Evolutionary conservation across 2,113 vertebrate species (phyloP).

Genomic region (Apistogramma diplotaenia): DNA sequence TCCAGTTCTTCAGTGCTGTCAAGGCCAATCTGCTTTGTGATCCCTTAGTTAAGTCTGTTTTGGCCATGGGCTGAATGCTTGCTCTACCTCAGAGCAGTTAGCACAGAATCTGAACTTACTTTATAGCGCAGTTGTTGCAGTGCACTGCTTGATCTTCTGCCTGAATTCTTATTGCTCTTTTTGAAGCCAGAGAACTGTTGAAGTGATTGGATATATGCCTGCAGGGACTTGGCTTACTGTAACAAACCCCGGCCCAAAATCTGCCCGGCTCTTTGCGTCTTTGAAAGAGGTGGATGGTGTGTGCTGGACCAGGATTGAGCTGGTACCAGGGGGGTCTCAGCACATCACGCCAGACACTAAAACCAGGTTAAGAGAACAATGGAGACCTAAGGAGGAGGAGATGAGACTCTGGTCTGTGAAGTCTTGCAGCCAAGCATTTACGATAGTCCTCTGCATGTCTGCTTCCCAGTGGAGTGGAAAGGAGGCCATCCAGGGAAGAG

Average conservation of each 20-base stretch:
- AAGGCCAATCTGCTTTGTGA: slow-evolving; percentile 23
- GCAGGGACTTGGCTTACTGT: slow-evolving; percentile 10
- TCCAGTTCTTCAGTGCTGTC: slow-evolving; percentile 15
- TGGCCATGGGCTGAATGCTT: slow-evolving; percentile 1
- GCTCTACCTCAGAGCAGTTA: slow-evolving; percentile 7
- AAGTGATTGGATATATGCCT: slow-evolving; percentile 18
- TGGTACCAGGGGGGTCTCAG: not conserved
- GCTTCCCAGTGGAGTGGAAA: slow-evolving; percentile 66
- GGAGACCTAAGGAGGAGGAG: slow-evolving; percentile 34
- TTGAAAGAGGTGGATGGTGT: slow-evolving; percentile 31
- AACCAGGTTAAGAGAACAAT: slow-evolving; percentile 52
- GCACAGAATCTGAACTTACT: slow-evolving; percentile 13
- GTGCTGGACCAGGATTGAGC: slow-evolving; percentile 10
- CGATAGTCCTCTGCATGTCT: slow-evolving; percentile 62
- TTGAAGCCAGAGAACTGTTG: slow-evolving; percentile 23
- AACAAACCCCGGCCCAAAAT: slow-evolving; percentile 19
- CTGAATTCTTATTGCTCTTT: slow-evolving; percentile 22
- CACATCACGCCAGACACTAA: slow-evolving; percentile 36
- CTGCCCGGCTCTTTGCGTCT: not conserved
- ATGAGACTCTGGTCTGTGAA: slow-evolving; percentile 50
- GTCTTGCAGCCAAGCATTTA: slow-evolving; percentile 65
- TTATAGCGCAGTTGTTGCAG: slow-evolving; percentile 25
- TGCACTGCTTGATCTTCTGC: slow-evolving; percentile 26
- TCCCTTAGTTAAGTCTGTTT: not conserved
- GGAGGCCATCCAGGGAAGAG: slow-evolving; percentile 35